phyloP scores from a whole-genome alignment of 2,888 invertebrate species.

The Mellilla xanthometata region DNA sequence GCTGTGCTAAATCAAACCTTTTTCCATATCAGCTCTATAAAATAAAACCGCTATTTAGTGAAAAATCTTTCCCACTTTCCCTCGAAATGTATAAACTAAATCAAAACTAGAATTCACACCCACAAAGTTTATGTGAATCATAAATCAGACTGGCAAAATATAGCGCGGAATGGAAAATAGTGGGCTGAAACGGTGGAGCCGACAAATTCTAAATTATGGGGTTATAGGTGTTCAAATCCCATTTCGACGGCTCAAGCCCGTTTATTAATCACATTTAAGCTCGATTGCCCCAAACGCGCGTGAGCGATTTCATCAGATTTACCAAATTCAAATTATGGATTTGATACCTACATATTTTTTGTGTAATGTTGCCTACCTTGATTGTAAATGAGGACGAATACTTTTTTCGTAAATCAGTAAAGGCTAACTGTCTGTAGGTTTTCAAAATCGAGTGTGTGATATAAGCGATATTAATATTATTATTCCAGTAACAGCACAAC shows the following conservation, averaged over 20 bases:
- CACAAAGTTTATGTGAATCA: slow-evolving; percentile 3
- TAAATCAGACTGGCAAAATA: slow-evolving; percentile 17
- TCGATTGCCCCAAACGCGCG: slow-evolving; percentile 48
- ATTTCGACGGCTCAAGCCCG: slow-evolving; percentile 37
- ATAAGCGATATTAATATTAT: too few relatives aligned
- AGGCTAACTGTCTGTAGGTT: too few relatives aligned
- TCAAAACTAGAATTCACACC: slow-evolving; percentile 8
- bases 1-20: too few relatives aligned
- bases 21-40: too few relatives aligned
- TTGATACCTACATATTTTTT: slow-evolving; percentile 35
- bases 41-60: too few relatives aligned
- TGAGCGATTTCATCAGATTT: slow-evolving; percentile 46
- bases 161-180: slow-evolving; percentile 18
- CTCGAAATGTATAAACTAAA: slow-evolving; percentile 2
- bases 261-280: slow-evolving; percentile 60
- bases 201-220: slow-evolving; percentile 24
- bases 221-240: slow-evolving; percentile 35
- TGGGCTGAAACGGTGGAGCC: slow-evolving; percentile 18
- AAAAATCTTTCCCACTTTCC: not conserved
- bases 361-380: slow-evolving; percentile 33
- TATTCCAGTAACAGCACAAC: too few relatives aligned
- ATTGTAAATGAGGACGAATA: slow-evolving; percentile 25
- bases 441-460: too few relatives aligned
- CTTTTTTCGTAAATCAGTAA: not conserved
- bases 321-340: slow-evolving; percentile 35